Evolutionary conservation across 2,797 vertebrate species (phyloP).

Genomic region (Catamblyrhynchus diadema): DNA sequence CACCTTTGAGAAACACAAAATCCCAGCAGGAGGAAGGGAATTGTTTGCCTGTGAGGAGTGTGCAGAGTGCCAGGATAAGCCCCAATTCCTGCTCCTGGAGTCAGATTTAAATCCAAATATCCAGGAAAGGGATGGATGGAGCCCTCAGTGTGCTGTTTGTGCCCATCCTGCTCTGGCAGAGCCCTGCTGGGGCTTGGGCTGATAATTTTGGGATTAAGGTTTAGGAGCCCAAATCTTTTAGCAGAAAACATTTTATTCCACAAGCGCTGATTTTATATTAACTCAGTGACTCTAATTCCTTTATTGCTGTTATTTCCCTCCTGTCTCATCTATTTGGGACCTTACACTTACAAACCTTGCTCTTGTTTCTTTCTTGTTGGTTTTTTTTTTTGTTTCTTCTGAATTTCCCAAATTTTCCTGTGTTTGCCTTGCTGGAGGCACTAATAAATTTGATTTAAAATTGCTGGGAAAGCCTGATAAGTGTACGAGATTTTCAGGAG

Average conservation of each 20-base stretch:
- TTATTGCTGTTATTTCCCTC: too few relatives aligned
- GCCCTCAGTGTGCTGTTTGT: accelerated
- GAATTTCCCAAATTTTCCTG: not conserved
- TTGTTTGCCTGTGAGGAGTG: not conserved
- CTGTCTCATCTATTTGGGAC: too few relatives aligned
- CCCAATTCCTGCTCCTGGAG: not conserved
- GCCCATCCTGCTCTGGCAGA: not conserved
- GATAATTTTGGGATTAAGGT: too few relatives aligned
- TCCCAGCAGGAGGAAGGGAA: not conserved
- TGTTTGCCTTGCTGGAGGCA: not conserved
- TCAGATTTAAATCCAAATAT: not conserved
- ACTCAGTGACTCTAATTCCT: not conserved
- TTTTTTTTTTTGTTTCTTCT: not conserved
- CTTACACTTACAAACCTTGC: not conserved
- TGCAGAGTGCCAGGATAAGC: not conserved
- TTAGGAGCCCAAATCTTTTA: not conserved
- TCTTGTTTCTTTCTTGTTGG: not conserved
- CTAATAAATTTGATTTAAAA: not conserved
- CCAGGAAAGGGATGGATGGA: too few relatives aligned
- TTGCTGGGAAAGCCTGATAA: not conserved
- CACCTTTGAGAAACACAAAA: accelerated
- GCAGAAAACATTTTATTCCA: not conserved
- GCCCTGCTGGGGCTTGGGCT: too few relatives aligned
- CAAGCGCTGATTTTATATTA: too few relatives aligned
- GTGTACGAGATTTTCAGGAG: not conserved